Evolutionary conservation across 1,140 invertebrate genomes (phyloP).

Genomic region (Marisa cornuarietis): DNA sequence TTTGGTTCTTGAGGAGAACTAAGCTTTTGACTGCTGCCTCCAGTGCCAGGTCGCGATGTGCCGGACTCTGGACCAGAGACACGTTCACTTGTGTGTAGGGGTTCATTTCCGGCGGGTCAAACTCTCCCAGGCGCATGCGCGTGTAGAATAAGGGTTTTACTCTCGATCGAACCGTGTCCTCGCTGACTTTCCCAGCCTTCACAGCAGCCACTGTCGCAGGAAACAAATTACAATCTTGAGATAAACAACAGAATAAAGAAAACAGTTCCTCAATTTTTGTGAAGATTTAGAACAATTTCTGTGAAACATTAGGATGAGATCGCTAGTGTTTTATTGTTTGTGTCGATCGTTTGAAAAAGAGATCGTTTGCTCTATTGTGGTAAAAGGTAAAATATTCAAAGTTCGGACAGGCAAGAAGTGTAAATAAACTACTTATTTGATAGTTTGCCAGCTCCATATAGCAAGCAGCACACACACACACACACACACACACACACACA

Average conservation of each 20-base stretch:
- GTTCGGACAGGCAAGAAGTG: no score
- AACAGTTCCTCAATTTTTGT: no score
- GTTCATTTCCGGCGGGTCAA: constrained; percentile 57
- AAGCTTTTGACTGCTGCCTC: constrained; percentile 45
- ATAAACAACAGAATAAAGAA: no score
- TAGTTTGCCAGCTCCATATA: no score
- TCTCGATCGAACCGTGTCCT: constrained; percentile 35
- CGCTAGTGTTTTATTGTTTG: no score
- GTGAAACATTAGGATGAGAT: no score
- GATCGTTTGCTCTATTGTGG: no score
- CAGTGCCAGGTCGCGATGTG: constrained; percentile 40
- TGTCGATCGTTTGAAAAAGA: no score
- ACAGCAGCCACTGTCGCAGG: constrained; percentile 44
- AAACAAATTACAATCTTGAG: neutral
- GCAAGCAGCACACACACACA: no score
- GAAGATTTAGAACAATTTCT: no score
- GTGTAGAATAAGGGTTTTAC: constrained; percentile 60
- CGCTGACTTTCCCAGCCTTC: constrained; percentile 40
- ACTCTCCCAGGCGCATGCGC: constrained; percentile 58
- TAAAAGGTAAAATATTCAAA: no score
- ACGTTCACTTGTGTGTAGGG: constrained; percentile 39
- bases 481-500: constrained; percentile 3
- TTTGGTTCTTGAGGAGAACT: constrained; percentile 53
- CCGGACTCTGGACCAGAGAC: constrained; percentile 37
- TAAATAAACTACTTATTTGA: no score